Percentiles rank a stretch among this genome's conserved stretches.
phyloP scores from a whole-genome alignment of 2,113 vertebrate genomes.

The Dipodomys ordii region DNA sequence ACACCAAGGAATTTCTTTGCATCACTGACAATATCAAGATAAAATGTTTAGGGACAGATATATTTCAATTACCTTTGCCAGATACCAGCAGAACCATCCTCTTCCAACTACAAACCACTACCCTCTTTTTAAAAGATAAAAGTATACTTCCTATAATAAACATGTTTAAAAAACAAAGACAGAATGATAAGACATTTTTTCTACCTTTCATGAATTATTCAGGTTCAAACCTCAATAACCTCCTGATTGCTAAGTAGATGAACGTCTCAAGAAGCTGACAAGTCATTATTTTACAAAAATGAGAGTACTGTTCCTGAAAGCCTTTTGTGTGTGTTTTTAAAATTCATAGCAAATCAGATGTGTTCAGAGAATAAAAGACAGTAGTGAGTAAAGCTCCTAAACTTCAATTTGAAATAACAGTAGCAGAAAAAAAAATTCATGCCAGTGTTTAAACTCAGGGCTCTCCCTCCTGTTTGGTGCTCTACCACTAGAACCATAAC shows the following conservation, averaged over 20 bases:
- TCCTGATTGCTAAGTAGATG: conserved; percentile 79
- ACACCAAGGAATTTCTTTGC: conserved; percentile 80
- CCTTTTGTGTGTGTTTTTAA: conserved; percentile 20
- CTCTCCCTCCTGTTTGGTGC: too few species aligned
- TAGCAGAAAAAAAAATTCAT: neutral
- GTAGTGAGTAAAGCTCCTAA: conserved; percentile 14
- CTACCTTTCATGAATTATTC: conserved; percentile 85
- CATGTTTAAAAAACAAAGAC: conserved; percentile 75
- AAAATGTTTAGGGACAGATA: conserved; percentile 78
- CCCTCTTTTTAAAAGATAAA: conserved; percentile 46
- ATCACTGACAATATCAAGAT: conserved; percentile 81
- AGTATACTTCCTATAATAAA: conserved; percentile 81
- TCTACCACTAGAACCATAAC: too few species aligned
- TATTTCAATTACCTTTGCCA: conserved; percentile 81
- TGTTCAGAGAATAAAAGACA: conserved; percentile 74
- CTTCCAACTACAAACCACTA: neutral
- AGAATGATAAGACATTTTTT: conserved; percentile 78
- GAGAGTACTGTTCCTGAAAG: conserved; percentile 83
- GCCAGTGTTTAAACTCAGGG: too few species aligned
- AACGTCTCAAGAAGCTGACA: conserved; percentile 80
- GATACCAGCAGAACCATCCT: conserved; percentile 67
- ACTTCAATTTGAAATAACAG: conserved; percentile 17
- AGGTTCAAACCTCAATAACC: conserved; percentile 83
- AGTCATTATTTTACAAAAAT: conserved; percentile 83
- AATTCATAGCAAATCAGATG: conserved; percentile 81